phyloP scores from a whole-genome alignment of 2,113 vertebrate genomes.

The Furnarius figulus region DNA sequence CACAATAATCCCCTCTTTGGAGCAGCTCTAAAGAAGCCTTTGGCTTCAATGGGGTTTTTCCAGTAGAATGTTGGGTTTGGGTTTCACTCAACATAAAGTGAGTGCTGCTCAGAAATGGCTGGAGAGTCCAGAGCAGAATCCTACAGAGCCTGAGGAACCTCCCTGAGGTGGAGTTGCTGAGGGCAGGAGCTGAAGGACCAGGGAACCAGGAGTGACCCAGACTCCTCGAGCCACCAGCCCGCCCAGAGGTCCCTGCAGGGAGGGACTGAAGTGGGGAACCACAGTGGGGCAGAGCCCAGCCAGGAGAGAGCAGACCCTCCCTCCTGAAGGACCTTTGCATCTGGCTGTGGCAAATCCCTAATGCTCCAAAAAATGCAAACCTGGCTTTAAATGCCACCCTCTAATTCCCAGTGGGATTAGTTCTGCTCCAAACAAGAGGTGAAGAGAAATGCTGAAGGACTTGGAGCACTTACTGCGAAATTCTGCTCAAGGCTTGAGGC shows the following conservation, averaged over 20 bases:
- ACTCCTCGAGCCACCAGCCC: background rate
- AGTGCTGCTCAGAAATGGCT: background rate
- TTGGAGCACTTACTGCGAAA: background rate
- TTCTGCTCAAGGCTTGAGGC: background rate
- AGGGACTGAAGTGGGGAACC: background rate
- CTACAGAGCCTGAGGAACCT: background rate
- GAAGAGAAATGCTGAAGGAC: background rate
- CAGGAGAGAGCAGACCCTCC: background rate
- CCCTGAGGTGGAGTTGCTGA: background rate
- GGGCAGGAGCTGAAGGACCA: background rate
- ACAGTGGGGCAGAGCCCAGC: background rate
- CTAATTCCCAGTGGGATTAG: background rate
- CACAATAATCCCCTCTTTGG: background rate
- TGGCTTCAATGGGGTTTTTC: background rate
- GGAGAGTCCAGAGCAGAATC: background rate
- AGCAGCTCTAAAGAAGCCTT: background rate
- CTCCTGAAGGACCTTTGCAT: background rate
- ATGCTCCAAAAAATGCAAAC: background rate
- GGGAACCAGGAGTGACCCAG: background rate
- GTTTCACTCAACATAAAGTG: background rate
- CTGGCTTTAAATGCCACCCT: background rate
- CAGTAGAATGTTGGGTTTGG: slow-evolving; percentile 19
- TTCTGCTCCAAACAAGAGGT: background rate
- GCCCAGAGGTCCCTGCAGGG: background rate
- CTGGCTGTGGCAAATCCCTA: background rate